Base-by-base conservation (phyloP, 1,140 invertebrate genomes). In the Nasonia giraulti region DNA sequence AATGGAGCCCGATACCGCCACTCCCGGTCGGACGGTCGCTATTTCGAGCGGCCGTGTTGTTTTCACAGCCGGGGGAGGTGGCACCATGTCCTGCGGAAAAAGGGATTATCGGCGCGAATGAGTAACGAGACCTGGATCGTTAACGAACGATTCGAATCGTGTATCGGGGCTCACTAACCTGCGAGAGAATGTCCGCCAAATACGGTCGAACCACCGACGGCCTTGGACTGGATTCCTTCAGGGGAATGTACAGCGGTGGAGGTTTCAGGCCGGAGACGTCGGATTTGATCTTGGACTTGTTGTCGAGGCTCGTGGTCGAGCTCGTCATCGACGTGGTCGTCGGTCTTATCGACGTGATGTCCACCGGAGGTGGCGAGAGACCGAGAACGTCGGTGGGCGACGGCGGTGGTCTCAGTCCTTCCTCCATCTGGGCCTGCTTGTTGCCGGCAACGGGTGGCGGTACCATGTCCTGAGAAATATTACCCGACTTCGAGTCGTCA, bases 1-100 rank as follows among this genome's bases (percentile, higher is more conserved):
- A 69, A 93, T 93, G 0, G 92, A 93, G 37, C 91, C 91, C 7
- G 92, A 91, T n/a, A 92, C 89, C 1, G 89, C 89, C 7, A 92
- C 88, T 17, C 89, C 87, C 83, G 91, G 91, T 84, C 90, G 89
- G 7, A 91, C 87, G 0, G 91, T 91, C 5, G 89, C 88, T 12
- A 92, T 88, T 85, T 91, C 90, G 11, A 89, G 85, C 10, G 89
- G 85, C 20, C 89, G 88, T 0, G 89, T 90, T 27, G 90, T 91
- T 83, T 90, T 89, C 3, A 90, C 75, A 20, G 88, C 83, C 11
- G 86, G 82, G 7, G 90, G 89, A 40, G 92, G 89, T 76, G 92
- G 92, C 44, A 93, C 88, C 90, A 93, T 93, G 44, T 93, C 92
- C 90, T 93, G 33, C 5, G 33, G 27, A 27, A 27, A 27, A 27